Percentiles rank a stretch among this genome's conserved stretches.
Conservation (phyloP, 2,888 invertebrate species). For the Latheticus oryzae region DNA sequence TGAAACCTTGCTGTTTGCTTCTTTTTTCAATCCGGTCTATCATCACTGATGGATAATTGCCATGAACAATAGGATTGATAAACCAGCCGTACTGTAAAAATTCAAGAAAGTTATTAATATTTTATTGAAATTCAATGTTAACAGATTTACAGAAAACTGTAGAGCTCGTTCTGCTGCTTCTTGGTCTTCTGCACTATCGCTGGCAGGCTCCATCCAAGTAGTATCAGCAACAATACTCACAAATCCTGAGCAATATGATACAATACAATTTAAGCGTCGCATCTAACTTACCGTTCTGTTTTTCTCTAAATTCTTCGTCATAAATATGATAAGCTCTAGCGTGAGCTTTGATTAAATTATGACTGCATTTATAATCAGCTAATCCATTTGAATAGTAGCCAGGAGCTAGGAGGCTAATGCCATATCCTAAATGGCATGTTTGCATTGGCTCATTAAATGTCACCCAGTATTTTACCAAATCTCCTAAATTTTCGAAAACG, state of each 20-base stretch:
- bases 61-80: conserved; percentile 72
- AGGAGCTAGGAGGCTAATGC: background rate
- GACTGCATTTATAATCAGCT: conserved; percentile 72
- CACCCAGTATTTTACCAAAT: conserved; percentile 66
- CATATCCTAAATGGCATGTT: conserved; percentile 13
- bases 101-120: no score
- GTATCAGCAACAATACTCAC: conserved; percentile 12
- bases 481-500: conserved; percentile 59
- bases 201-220: conserved; percentile 27
- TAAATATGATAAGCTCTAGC: conserved; percentile 65
- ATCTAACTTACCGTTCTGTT: conserved; percentile 12
- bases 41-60: conserved; percentile 77
- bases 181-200: conserved; percentile 11
- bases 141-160: conserved; percentile 27
- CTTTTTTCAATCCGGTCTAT: conserved; percentile 69
- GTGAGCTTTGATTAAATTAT: conserved; percentile 68
- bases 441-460: conserved; percentile 69
- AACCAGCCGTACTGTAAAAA: conserved; percentile 51
- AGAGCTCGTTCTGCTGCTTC: conserved; percentile 25
- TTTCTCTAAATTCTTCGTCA: conserved; percentile 3
- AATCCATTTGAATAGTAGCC: conserved; percentile 64
- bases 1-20: conserved; percentile 71
- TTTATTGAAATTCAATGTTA: no score
- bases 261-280: background rate
- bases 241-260: conserved; percentile 6